Evolutionary conservation across 2,888 invertebrate species (phyloP).

Genomic region (Camptogramma bilineatum): DNA sequence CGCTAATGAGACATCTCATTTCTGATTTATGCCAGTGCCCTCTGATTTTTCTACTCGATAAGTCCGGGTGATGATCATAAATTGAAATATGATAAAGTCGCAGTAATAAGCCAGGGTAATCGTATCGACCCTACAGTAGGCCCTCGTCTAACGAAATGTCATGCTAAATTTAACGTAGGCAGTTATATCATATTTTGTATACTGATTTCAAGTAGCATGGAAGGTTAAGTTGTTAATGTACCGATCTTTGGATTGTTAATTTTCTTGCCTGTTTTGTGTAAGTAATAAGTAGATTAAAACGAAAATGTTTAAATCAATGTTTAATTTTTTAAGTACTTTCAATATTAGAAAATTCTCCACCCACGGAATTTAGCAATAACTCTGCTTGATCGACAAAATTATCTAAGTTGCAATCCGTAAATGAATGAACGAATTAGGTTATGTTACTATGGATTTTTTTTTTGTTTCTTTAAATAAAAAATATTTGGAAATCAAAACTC

Average conservation of each 20-base stretch:
- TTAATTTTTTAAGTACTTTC: no score
- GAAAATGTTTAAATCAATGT: no score
- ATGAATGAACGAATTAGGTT: no score
- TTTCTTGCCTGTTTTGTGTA: no score
- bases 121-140: slow-evolving; percentile 68
- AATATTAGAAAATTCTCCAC: no score
- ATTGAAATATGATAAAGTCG: slow-evolving; percentile 85
- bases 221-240: slow-evolving; percentile 11
- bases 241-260: no score
- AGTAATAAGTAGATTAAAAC: no score
- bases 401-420: no score
- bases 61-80: slow-evolving; percentile 82
- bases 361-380: no score
- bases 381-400: no score
- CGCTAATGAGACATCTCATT: slow-evolving; percentile 78
- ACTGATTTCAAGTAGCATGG: slow-evolving; percentile 28
- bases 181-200: slow-evolving; percentile 38
- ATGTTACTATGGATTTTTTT: no score
- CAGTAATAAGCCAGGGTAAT: slow-evolving; percentile 78
- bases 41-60: slow-evolving; percentile 82
- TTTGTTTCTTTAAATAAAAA: no score
- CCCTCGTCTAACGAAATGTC: slow-evolving; percentile 59
- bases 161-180: slow-evolving; percentile 48
- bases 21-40: slow-evolving; percentile 80
- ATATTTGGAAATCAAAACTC: background rate